These are phyloP conservation scores for Galerucella pusilla DNA, from an alignment of 2,888 invertebrate species.

Conservation along the genomic window DNA sequence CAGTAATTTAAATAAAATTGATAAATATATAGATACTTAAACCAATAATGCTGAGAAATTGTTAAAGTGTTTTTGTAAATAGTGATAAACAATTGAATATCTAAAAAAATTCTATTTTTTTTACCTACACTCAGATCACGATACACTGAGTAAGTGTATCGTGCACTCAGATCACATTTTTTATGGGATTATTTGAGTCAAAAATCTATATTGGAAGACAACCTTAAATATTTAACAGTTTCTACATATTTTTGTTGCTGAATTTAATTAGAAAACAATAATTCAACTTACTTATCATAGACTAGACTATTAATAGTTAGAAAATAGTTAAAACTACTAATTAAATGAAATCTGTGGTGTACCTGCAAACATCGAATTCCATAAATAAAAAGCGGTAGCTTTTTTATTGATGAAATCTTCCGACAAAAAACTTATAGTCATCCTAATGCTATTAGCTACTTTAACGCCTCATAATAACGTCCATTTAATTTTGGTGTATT, in stretches of 20 bases:
- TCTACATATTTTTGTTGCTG: no score
- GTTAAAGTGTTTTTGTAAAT: background rate
- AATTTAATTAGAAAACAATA: no score
- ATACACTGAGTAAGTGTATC: no score
- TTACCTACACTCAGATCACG: no score
- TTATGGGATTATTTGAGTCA: no score
- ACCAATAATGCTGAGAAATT: background rate
- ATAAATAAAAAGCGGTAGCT: background rate
- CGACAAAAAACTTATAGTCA: background rate
- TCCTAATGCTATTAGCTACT: background rate
- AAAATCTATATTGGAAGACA: no score
- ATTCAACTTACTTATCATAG: no score
- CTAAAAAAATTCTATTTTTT: no score
- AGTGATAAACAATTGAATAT: background rate
- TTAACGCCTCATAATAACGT: background rate
- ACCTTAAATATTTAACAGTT: no score
- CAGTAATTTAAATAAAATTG: background rate
- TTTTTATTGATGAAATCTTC: background rate
- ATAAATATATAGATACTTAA: background rate
- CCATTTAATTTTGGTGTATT: background rate
- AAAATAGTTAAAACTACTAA: background rate
- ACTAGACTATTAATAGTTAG: background rate
- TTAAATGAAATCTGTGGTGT: background rate
- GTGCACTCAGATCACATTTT: no score
- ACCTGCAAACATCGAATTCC: background rate